Evolutionary conservation across 2,888 invertebrate genomes (phyloP).

Genomic region (Venustoraphidia nigricollis): DNA sequence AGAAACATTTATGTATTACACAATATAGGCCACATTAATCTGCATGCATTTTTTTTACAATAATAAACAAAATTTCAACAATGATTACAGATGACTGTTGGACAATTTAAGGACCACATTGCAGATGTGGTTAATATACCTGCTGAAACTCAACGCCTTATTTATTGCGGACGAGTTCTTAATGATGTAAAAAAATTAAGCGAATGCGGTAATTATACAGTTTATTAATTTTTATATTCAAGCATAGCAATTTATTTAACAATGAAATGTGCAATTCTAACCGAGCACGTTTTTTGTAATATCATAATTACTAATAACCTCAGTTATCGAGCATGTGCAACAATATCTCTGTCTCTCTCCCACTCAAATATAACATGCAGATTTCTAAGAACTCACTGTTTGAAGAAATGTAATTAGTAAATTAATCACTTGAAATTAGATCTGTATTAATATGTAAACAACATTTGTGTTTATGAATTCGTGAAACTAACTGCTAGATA

Average conservation of each 20-base stretch:
- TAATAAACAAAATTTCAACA: constrained; percentile 2
- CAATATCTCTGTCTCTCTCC: too few species aligned
- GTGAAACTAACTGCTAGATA: too few species aligned
- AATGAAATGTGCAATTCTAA: too few species aligned
- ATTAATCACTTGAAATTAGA: too few species aligned
- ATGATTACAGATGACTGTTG: constrained; percentile 54
- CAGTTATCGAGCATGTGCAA: too few species aligned
- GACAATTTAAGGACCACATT: constrained; percentile 66
- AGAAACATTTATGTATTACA: constrained; percentile 6
- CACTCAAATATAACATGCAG: too few species aligned
- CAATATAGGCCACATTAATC: neutral
- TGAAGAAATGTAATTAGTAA: too few species aligned
- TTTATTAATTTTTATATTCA: constrained; percentile 1
- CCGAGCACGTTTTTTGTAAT: too few species aligned
- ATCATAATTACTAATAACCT: too few species aligned
- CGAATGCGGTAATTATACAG: constrained; percentile 55
- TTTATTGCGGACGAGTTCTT: constrained; percentile 87
- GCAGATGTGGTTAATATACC: constrained; percentile 63
- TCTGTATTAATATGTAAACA: too few species aligned
- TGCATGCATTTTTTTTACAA: neutral
- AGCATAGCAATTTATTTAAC: neutral
- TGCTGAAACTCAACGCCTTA: constrained; percentile 72
- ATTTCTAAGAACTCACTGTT: too few species aligned
- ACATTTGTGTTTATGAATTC: too few species aligned
- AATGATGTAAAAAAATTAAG: constrained; percentile 73